Evolutionary conservation across 1,140 invertebrate species (phyloP).

Genomic region (Hydropsyche tenuis): DNA sequence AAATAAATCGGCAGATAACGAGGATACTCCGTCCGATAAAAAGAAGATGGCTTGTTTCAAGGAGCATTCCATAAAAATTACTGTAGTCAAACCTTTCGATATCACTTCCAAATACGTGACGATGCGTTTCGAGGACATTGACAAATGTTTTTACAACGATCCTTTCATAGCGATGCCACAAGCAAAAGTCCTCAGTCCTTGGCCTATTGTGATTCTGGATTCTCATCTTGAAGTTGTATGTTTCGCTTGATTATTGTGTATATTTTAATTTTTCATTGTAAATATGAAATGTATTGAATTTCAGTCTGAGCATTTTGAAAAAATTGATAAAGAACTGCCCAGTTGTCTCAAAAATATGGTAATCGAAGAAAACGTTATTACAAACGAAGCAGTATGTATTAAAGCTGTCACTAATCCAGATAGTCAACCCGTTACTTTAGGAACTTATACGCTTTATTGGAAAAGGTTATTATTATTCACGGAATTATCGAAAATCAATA

Average conservation of each 20-base stretch:
- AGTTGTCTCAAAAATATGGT: conserved; percentile 57
- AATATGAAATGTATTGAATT: conserved; percentile 2
- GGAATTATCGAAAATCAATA: conserved; percentile 44
- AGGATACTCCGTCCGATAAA: conserved; percentile 49
- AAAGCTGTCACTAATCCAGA: conserved; percentile 58
- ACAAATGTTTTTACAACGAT: conserved; percentile 72
- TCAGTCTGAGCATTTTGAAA: conserved; percentile 54
- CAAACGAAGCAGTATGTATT: conserved; percentile 59
- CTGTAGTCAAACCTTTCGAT: conserved; percentile 75
- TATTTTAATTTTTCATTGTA: background rate
- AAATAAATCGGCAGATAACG: conserved; percentile 36
- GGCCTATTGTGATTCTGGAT: conserved; percentile 71
- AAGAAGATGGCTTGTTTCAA: conserved; percentile 62
- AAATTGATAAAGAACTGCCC: conserved; percentile 53
- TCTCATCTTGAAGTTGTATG: conserved; percentile 70
- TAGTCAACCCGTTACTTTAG: conserved; percentile 67
- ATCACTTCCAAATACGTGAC: conserved; percentile 72
- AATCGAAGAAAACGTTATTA: conserved; percentile 57
- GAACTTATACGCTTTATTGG: conserved; percentile 79
- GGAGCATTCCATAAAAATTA: conserved; percentile 67
- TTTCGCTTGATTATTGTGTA: background rate
- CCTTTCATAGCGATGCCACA: conserved; percentile 73
- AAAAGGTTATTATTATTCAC: conserved; percentile 65
- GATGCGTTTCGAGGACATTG: conserved; percentile 68
- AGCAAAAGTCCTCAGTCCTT: conserved; percentile 72